A percentile compares a stretch with the other conserved stretches of the same genome.
Conservation (phyloP, 2,888 invertebrate genomes). For the Synergus gifuensis region DNA sequence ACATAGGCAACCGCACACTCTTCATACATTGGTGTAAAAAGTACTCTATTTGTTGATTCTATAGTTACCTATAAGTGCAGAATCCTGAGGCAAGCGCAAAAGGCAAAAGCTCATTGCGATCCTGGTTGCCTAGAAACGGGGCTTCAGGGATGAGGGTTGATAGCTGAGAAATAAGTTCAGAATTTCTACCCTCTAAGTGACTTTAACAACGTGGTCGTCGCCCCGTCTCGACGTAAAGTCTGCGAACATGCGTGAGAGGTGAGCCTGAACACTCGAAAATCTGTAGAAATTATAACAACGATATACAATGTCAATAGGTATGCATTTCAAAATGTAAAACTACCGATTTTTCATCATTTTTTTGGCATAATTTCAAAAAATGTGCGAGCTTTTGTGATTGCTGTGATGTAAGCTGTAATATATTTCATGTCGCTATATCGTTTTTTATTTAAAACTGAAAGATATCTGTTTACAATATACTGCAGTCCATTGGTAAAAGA, state of each 20-base stretch:
- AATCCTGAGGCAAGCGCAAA: slow-evolving; percentile 15
- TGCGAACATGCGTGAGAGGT: background rate
- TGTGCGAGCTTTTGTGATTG: background rate
- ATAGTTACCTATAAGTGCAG: background rate
- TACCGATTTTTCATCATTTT: background rate
- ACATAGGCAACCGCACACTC: background rate
- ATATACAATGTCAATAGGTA: slow-evolving; percentile 27
- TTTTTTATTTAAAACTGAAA: too few species aligned
- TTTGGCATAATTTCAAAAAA: slow-evolving; percentile 9
- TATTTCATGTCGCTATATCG: slow-evolving; percentile 1
- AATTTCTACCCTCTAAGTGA: slow-evolving; percentile 4
- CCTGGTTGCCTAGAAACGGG: slow-evolving; percentile 26
- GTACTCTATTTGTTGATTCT: background rate
- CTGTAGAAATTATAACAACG: slow-evolving; percentile 1
- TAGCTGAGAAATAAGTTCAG: background rate
- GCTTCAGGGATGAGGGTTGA: slow-evolving; percentile 3
- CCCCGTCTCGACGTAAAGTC: slow-evolving; percentile 18
- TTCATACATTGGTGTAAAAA: background rate
- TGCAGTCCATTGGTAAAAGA: background rate
- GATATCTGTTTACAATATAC: too few species aligned
- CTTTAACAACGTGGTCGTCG: slow-evolving; percentile 1
- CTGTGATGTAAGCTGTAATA: background rate
- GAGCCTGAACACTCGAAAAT: background rate
- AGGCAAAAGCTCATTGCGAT: too few species aligned
- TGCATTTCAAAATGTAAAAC: background rate